Evolutionary conservation across 2,113 vertebrate species (phyloP).

Genomic region (Trachemys scripta): DNA sequence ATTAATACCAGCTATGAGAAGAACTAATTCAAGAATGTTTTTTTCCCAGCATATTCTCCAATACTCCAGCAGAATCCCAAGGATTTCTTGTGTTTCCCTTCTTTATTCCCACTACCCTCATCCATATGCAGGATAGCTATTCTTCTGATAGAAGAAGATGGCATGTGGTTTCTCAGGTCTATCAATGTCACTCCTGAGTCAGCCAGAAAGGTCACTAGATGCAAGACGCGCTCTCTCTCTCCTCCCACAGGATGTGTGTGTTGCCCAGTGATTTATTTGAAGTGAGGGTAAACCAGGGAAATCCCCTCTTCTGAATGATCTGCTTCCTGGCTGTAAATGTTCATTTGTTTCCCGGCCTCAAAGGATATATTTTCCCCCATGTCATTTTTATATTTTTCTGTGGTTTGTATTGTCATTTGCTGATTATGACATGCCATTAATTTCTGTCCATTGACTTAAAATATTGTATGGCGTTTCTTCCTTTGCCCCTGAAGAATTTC

Average conservation of each 20-base stretch:
- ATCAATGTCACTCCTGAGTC: not conserved
- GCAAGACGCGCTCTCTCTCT: not conserved
- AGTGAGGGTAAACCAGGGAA: not conserved
- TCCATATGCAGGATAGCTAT: not conserved
- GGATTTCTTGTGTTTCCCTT: not conserved
- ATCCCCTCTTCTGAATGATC: not conserved
- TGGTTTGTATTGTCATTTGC: not conserved
- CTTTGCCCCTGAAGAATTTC: not conserved
- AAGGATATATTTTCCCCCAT: not conserved
- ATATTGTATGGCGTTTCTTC: not conserved
- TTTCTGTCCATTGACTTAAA: not conserved
- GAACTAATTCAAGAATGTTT: not conserved
- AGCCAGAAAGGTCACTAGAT: not conserved
- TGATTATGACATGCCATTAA: not conserved
- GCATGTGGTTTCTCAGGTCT: not conserved
- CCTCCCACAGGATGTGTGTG: rapidly evolving
- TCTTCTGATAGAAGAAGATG: not conserved
- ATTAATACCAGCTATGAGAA: not conserved
- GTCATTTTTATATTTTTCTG: not conserved
- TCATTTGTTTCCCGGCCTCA: not conserved
- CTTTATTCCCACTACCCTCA: not conserved
- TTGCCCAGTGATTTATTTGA: not conserved
- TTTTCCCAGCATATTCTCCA: not conserved
- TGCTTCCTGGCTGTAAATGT: not conserved
- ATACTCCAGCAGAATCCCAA: not conserved